Evolutionary conservation across 2,113 vertebrate genomes (phyloP), one percentile per base, ranked within the genome.

Genomic region (Boulengeromyrus knoepffleri): DNA sequence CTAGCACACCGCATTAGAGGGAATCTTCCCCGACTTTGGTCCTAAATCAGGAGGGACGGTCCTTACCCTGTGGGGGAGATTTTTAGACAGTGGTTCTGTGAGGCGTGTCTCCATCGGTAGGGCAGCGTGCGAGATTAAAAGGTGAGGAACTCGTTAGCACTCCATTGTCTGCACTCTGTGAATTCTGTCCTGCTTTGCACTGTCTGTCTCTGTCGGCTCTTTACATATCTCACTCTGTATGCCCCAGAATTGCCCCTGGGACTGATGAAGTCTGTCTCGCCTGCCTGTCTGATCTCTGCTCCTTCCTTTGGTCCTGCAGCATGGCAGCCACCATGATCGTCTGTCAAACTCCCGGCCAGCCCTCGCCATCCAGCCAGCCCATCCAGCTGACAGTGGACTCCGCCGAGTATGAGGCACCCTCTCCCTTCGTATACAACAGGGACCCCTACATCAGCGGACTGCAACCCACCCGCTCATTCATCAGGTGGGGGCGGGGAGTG

Each of bases 41-140:
- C 98, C 98, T 0, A 97, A 97, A 91, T 97, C 97, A 88, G 99
- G 99, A 56, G 97, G 96, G 93, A 98, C 98, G 8, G 93, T 98
- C 94, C 95, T 99, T 91, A 99, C 98, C 58, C 90, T 99, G 92
- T 94, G 93, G 90, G 99, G 99, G 91, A 95, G 95, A 21, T 96
- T 97, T 92, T 92, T 99, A 39, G 95, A 97, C 91, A 96, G 97
- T 85, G 99, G 99, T 24, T 97, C 96, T 94, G 95, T 93, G 83
- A 95, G 95, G 88, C 95, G 95, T 83, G 95, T 99, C 93, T 97
- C 95, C 31, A 93, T 99, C 87, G 98, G 98, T 84, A 95, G 93
- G 45, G 94, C 96, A 3, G 93, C 90, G 21, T 99, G 98, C 93
- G 95, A 93, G 80, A 95, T 99, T 89, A 96, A 96, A 95, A 99